Base-by-base conservation (phyloP, 64 coral and sea anemone species). In the Pocillopora damicornis region DNA sequence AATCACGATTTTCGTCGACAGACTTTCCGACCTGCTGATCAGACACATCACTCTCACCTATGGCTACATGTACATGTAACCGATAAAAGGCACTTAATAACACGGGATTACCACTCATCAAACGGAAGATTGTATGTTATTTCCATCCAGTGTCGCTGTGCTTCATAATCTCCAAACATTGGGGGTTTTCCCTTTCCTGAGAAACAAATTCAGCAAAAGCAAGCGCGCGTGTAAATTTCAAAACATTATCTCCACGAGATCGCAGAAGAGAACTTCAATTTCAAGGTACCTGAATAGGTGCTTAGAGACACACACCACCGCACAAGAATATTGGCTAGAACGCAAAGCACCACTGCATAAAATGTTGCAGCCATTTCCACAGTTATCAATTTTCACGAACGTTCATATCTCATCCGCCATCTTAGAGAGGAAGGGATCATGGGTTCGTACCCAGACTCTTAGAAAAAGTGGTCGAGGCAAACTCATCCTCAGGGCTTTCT, bases 101-200 rank as follows among this genome's bases (percentile, higher is more conserved):
- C 45, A 45, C 34, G 16, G 38, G 74, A 59, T 88, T 86, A 98
- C 96, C 96, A 98, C 83, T 98, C 92, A 86, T 88, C 80, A 81
- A 92, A 73, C 18, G 96, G 96, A 17, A 98, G 88, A 77, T 98
- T 92, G 72, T 88, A 92, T 16, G 96, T 95, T 25, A 98, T 98
- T 58, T 98, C 96, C 90, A 94, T 94, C 96, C 96, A 98, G 57
- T 98, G 96, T 35, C 96, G 81, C 78, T 98, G 96, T 12, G 96
- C 96, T 92, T 98, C 96, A 86, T 95, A 98, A 76, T 98, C 96
- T n/a, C 96, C 96, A 95, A 92, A 98, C 93, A 98, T 95, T 62
- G 96, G 96, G 12, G 87, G 76, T 60, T 95, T 95, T 69, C 93
- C 93, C 58, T 91, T 92, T 5, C 96, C 96, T 98, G 56, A 1